Evolutionary conservation across 2,888 invertebrate genomes (phyloP).

Genomic region (Uloborus plumipes): DNA sequence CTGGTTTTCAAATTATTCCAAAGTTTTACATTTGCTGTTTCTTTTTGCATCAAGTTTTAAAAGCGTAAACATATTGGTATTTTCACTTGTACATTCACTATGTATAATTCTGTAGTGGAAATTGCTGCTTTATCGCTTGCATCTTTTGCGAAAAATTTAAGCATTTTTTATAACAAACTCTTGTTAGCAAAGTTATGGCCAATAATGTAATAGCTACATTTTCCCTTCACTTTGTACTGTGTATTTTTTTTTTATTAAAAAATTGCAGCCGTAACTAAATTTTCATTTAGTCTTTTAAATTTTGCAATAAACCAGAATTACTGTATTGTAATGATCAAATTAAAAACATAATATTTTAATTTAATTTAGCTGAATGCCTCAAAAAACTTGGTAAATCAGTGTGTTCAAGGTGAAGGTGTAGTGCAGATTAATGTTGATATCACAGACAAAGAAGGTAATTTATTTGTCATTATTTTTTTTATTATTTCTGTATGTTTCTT

Average conservation of each 20-base stretch:
- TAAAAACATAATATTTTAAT: not conserved
- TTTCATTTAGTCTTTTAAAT: constrained; percentile 2
- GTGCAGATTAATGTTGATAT: constrained; percentile 65
- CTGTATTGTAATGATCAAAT: not conserved
- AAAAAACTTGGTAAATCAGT: constrained; percentile 93
- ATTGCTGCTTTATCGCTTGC: no score
- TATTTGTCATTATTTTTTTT: no score
- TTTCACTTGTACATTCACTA: no score
- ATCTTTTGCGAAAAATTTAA: no score
- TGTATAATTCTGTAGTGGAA: no score
- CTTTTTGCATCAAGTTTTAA: no score
- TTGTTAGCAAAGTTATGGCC: no score
- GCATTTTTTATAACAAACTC: no score
- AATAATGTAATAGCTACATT: not conserved
- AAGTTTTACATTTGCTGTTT: no score
- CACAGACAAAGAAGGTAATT: constrained; percentile 40
- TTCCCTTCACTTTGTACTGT: not conserved
- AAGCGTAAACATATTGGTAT: no score
- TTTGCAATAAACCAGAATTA: not conserved
- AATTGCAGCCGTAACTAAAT: not conserved
- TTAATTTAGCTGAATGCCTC: constrained; percentile 82
- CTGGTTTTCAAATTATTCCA: no score
- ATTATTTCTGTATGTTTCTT: no score
- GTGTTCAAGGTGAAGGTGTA: constrained; percentile 73
- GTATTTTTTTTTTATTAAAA: not conserved